A percentile compares a stretch with the other conserved stretches of the same genome.
Evolutionary conservation across 2,113 vertebrate genomes (phyloP).

Genomic region (Dasypus novemcinctus): DNA sequence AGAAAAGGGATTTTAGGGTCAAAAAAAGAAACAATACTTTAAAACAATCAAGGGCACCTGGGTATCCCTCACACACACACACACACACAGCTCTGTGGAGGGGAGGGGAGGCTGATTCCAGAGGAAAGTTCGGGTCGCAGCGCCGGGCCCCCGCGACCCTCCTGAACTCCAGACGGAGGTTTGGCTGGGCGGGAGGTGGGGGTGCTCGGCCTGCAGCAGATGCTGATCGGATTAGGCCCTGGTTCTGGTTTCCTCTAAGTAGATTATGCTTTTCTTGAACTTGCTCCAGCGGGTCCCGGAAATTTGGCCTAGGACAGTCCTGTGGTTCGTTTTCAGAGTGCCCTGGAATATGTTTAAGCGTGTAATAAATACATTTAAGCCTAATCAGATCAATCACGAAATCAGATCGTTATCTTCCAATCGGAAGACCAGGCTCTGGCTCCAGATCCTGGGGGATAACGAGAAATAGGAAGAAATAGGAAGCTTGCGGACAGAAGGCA

Average conservation of each 20-base stretch:
- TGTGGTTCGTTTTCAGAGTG: conserved; percentile 70
- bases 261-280: conserved; percentile 68
- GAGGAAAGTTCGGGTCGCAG: accelerated
- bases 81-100: neutral
- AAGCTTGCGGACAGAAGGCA: neutral
- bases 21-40: neutral
- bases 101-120: neutral
- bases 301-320: conserved; percentile 44
- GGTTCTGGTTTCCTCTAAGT: conserved; percentile 77
- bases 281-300: conserved; percentile 16
- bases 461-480: conserved; percentile 6
- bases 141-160: neutral
- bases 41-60: neutral
- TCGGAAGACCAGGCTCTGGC: conserved; percentile 64
- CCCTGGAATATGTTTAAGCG: conserved; percentile 71
- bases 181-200: neutral
- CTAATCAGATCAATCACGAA: conserved; percentile 76
- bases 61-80: neutral
- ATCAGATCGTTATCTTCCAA: conserved; percentile 72
- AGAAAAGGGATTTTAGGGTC: neutral
- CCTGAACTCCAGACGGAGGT: neutral
- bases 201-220: neutral
- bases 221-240: conserved; percentile 71
- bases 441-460: neutral
- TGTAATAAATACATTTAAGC: conserved; percentile 77